A percentile compares a stretch with the other conserved stretches of the same genome.
Conservation (phyloP, 2,888 invertebrate genomes). For the Holacanthella duospinosa region DNA sequence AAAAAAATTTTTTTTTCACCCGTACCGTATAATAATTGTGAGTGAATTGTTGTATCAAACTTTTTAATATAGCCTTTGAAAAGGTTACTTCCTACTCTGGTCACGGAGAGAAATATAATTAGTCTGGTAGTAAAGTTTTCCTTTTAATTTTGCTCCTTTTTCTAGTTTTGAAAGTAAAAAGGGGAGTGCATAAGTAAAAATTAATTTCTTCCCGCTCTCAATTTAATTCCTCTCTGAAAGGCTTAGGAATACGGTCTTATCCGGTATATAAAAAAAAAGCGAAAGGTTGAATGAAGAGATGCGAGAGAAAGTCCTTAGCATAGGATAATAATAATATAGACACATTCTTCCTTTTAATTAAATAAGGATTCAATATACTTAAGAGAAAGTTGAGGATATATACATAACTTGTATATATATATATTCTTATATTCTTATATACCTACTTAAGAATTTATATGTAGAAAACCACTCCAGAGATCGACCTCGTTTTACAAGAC, state of each 20-base stretch:
- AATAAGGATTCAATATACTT: not conserved
- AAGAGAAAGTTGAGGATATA: not conserved
- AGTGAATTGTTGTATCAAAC: too few relatives aligned
- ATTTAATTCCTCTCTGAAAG: not conserved
- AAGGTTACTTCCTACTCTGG: not conserved
- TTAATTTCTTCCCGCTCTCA: not conserved
- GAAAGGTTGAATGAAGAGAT: too few relatives aligned
- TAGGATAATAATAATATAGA: not conserved
- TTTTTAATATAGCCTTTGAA: not conserved
- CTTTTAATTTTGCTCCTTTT: not conserved
- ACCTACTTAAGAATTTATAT: too few relatives aligned
- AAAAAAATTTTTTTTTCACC: too few relatives aligned
- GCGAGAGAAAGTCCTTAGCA: not conserved
- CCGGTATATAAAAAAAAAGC: too few relatives aligned
- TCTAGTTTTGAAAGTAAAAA: not conserved
- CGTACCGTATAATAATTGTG: too few relatives aligned
- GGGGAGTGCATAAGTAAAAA: not conserved
- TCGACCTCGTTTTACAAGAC: too few relatives aligned
- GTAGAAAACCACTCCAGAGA: too few relatives aligned
- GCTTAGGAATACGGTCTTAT: not conserved
- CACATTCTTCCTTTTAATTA: not conserved
- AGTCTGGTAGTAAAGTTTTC: not conserved
- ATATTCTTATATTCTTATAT: too few relatives aligned
- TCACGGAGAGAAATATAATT: not conserved
- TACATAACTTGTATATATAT: not conserved